phyloP scores from a whole-genome alignment of 1,140 invertebrate genomes.

The Meloidogyne chitwoodi region DNA sequence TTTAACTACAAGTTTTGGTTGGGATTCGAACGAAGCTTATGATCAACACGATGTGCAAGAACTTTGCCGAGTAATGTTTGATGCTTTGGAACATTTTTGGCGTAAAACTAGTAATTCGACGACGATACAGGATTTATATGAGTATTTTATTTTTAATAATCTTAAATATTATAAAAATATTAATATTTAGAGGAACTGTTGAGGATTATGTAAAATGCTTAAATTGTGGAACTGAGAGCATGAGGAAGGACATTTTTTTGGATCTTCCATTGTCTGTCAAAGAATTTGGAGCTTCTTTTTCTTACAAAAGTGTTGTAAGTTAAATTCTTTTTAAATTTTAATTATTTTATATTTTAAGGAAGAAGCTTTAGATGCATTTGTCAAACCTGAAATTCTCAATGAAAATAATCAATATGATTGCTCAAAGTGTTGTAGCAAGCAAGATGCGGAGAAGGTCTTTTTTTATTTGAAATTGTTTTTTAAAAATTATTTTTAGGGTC shows the following conservation, averaged over 20 bases:
- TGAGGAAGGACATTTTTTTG: conserved; percentile 76
- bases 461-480: conserved; percentile 18
- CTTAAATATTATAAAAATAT: too few species aligned
- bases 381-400: conserved; percentile 78
- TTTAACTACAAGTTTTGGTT: conserved; percentile 82
- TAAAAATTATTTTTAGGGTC: conserved; percentile 64
- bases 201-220: conserved; percentile 86
- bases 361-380: conserved; percentile 79
- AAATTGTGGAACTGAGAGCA: conserved; percentile 79
- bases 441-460: conserved; percentile 76
- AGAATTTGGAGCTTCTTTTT: conserved; percentile 74
- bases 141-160: conserved; percentile 61
- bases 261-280: conserved; percentile 83
- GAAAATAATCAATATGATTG: conserved; percentile 85
- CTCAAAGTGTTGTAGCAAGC: conserved; percentile 80
- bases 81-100: conserved; percentile 80
- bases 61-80: conserved; percentile 84
- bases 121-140: conserved; percentile 75
- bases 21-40: conserved; percentile 82
- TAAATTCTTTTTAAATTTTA: conserved; percentile 8
- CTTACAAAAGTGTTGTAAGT: conserved; percentile 76
- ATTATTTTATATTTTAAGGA: conserved; percentile 65
- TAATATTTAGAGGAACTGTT: conserved; percentile 75
- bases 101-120: conserved; percentile 74
- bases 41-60: conserved; percentile 90